Conservation (phyloP, 37 sponge, comb jelly and placozoan genomes). For the Spongia lamella region DNA sequence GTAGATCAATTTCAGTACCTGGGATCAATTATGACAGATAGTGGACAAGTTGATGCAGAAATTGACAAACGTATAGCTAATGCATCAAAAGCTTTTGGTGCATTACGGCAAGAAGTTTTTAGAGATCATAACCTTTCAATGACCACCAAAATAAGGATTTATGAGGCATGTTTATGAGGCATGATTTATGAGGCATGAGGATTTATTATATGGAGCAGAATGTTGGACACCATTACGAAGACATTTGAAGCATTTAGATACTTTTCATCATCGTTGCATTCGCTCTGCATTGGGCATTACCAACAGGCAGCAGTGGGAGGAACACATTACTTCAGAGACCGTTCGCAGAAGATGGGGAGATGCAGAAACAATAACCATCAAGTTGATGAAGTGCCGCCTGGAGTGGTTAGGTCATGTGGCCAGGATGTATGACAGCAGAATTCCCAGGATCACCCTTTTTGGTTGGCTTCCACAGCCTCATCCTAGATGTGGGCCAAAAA, state of each 20-base stretch:
- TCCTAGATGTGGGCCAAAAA: too few species aligned
- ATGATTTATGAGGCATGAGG: neutral
- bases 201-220: conserved; percentile 15
- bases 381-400: conserved; percentile 5
- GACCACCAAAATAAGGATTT: neutral
- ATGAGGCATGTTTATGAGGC: neutral
- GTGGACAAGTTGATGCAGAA: conserved; percentile 3
- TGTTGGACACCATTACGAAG: conserved; percentile 18
- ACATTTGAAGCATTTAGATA: neutral
- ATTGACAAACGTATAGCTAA: too few species aligned
- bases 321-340: too few species aligned
- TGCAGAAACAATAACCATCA: neutral
- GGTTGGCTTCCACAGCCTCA: neutral
- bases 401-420: conserved; percentile 37
- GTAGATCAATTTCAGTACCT: conserved; percentile 19
- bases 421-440: conserved; percentile 10
- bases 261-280: conserved; percentile 32
- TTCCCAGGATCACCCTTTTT: neutral
- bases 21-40: neutral
- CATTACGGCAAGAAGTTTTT: too few species aligned
- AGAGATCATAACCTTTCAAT: neutral
- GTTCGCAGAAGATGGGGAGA: too few species aligned
- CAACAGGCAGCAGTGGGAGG: conserved; percentile 5
- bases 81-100: too few species aligned
- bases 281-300: conserved; percentile 10